Conservation (phyloP, 2,888 invertebrate genomes). For the Neoitamus cyanurus region DNA sequence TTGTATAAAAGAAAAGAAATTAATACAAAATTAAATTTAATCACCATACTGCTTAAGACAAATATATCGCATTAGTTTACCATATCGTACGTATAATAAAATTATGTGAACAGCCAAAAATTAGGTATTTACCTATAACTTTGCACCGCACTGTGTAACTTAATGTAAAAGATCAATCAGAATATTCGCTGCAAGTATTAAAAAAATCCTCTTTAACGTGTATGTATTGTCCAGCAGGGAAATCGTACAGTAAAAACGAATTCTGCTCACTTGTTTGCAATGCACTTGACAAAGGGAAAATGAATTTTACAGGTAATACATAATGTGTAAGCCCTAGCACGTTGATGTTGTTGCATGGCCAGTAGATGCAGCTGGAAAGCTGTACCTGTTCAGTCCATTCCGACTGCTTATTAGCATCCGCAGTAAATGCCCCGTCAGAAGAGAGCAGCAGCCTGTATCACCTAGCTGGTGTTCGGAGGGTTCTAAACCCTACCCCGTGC, state of each 20-base stretch:
- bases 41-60: too few relatives aligned
- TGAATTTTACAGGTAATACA: slow-evolving; percentile 36
- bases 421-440: background rate
- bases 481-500: background rate
- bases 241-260: background rate
- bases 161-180: background rate
- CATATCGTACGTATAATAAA: too few relatives aligned
- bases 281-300: slow-evolving; percentile 21
- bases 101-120: too few relatives aligned
- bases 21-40: too few relatives aligned
- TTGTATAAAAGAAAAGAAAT: too few relatives aligned
- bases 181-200: too few relatives aligned
- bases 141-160: too few relatives aligned
- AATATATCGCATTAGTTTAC: too few relatives aligned
- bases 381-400: slow-evolving; percentile 34
- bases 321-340: slow-evolving; percentile 1
- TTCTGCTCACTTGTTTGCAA: slow-evolving; percentile 1
- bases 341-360: background rate
- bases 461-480: slow-evolving; percentile 6
- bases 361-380: background rate
- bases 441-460: background rate
- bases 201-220: too few relatives aligned
- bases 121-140: too few relatives aligned
- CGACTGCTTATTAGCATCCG: slow-evolving; percentile 41
- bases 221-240: background rate